These are phyloP conservation scores for Dilophus febrilis DNA, from an alignment of 2,888 invertebrate species.

Conservation along the genomic window DNA sequence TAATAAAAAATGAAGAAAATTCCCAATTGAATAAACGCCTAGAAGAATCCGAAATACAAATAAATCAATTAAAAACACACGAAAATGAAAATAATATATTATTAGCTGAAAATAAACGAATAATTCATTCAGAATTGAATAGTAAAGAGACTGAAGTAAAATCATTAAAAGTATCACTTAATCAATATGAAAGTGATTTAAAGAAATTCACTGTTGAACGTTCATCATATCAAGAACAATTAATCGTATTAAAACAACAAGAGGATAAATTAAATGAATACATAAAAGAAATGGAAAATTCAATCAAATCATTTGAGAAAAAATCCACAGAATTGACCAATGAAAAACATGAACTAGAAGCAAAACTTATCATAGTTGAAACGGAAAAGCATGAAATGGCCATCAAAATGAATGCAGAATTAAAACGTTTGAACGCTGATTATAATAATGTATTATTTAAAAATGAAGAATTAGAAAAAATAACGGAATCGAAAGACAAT, in stretches of 20 bases:
- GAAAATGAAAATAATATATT: slow-evolving; percentile 56
- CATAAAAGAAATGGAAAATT: slow-evolving; percentile 27
- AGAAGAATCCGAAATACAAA: slow-evolving; percentile 37
- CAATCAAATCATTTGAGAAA: slow-evolving; percentile 30
- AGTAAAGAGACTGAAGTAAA: slow-evolving; percentile 42
- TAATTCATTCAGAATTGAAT: slow-evolving; percentile 64
- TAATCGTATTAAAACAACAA: slow-evolving; percentile 10
- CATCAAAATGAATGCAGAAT: slow-evolving; percentile 21
- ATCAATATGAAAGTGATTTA: slow-evolving; percentile 30
- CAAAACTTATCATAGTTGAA: slow-evolving; percentile 30
- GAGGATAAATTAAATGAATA: slow-evolving; percentile 21
- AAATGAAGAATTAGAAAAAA: slow-evolving; percentile 4
- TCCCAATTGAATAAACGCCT: slow-evolving; percentile 38
- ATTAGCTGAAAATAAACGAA: slow-evolving; percentile 68
- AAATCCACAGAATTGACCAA: slow-evolving; percentile 14
- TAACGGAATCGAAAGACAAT: slow-evolving; percentile 14
- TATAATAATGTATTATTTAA: slow-evolving; percentile 12
- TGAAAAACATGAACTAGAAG: slow-evolving; percentile 29
- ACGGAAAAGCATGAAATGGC: slow-evolving; percentile 33
- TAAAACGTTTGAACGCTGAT: slow-evolving; percentile 17
- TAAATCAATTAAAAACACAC: slow-evolving; percentile 41
- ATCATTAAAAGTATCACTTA: slow-evolving; percentile 30
- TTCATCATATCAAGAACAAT: slow-evolving; percentile 29
- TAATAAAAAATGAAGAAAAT: slow-evolving; percentile 33
- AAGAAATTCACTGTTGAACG: slow-evolving; percentile 26